These are phyloP conservation scores for Nomada ferruginata DNA, from an alignment of 2,888 invertebrate species.

Conservation along the genomic window DNA sequence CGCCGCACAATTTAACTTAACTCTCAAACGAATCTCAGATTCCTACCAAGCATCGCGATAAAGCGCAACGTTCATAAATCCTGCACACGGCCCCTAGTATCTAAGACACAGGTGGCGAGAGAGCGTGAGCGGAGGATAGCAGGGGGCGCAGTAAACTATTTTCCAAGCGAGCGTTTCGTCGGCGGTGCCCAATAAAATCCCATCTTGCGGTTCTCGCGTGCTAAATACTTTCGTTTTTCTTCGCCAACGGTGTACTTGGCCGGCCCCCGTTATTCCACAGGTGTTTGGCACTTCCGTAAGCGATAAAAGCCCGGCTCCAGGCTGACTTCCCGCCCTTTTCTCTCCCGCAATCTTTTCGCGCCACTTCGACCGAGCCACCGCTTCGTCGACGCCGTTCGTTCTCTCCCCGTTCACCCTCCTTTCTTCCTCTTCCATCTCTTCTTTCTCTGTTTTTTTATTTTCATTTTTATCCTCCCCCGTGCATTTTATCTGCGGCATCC, in stretches of 20 bases:
- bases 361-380: constrained; percentile 53
- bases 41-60: not conserved
- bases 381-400: constrained; percentile 37
- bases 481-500: constrained; percentile 54
- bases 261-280: constrained; percentile 83
- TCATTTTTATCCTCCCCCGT: constrained; percentile 1
- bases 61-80: constrained; percentile 33
- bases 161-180: constrained; percentile 26
- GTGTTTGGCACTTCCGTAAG: constrained; percentile 84
- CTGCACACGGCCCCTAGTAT: constrained; percentile 1
- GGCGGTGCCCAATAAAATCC: constrained; percentile 64
- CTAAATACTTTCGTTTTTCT: constrained; percentile 80
- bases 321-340: constrained; percentile 81
- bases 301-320: constrained; percentile 82
- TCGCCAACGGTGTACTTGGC: constrained; percentile 80
- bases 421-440: not conserved
- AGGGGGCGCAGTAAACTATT: constrained; percentile 28
- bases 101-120: constrained; percentile 21
- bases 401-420: constrained; percentile 40
- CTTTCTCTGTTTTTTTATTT: not conserved
- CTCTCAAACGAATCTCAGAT: not conserved
- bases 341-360: constrained; percentile 69
- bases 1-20: not conserved
- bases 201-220: constrained; percentile 72
- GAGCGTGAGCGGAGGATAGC: not conserved